Conservation (phyloP, 2,888 invertebrate genomes). For the Crepidodera aurea region DNA sequence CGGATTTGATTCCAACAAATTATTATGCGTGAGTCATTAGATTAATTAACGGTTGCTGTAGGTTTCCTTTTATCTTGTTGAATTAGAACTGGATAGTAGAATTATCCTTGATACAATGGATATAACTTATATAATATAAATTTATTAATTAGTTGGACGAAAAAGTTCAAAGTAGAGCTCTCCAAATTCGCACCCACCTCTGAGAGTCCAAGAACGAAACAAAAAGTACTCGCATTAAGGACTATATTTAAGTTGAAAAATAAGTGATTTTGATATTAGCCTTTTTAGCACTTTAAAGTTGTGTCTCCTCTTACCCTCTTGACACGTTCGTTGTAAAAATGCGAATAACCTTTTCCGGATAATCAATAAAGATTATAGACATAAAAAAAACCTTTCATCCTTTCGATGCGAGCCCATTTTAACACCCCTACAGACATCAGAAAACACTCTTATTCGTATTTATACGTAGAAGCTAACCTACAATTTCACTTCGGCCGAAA, state of each 20-base stretch:
- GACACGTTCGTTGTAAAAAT: too few species aligned
- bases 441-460: conserved; percentile 25
- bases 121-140: too few species aligned
- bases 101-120: neutral
- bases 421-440: conserved; percentile 13
- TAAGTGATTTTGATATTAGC: too few species aligned
- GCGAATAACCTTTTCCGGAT: neutral
- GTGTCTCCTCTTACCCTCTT: too few species aligned
- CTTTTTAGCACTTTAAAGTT: too few species aligned
- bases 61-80: neutral
- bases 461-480: conserved; percentile 17
- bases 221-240: too few species aligned
- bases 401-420: conserved; percentile 3
- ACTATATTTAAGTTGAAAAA: too few species aligned
- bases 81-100: neutral
- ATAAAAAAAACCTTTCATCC: neutral
- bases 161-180: too few species aligned
- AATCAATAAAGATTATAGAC: neutral
- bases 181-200: too few species aligned
- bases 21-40: conserved; percentile 58
- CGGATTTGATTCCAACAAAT: conserved; percentile 59
- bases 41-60: conserved; percentile 57
- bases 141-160: too few species aligned
- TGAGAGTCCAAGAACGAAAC: too few species aligned
- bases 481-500: conserved; percentile 16